These are phyloP conservation scores for Lepidochitona cinerea DNA, from an alignment of 2,888 invertebrate species.

Conservation along the genomic window DNA sequence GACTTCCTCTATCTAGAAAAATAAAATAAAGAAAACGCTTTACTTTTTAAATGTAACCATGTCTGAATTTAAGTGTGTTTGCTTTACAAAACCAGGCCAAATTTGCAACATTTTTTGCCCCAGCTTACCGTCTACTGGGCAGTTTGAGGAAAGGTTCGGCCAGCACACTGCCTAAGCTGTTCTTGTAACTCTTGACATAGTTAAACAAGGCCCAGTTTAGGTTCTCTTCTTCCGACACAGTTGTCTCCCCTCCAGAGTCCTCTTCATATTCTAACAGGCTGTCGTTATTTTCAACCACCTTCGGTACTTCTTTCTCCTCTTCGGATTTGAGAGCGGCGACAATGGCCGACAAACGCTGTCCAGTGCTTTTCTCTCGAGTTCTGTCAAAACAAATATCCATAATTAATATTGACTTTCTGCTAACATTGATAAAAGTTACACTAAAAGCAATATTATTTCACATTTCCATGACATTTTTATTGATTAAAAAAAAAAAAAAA, in stretches of 20 bases:
- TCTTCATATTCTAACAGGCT: slow-evolving; percentile 57
- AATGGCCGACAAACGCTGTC: slow-evolving; percentile 52
- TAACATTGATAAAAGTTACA: too few species aligned
- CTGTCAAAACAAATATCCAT: too few species aligned
- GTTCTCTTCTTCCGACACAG: slow-evolving; percentile 69
- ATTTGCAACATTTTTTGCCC: too few species aligned
- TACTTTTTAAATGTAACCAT: background rate
- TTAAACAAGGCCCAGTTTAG: slow-evolving; percentile 89
- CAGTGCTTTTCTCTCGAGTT: slow-evolving; percentile 32
- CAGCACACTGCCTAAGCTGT: slow-evolving; percentile 79
- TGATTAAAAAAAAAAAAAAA: too few species aligned
- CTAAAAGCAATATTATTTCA: too few species aligned
- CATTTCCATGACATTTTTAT: too few species aligned
- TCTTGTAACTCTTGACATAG: slow-evolving; percentile 76
- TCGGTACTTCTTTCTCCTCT: slow-evolving; percentile 32
- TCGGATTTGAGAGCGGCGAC: slow-evolving; percentile 53
- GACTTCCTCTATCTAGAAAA: too few species aligned
- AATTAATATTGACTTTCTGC: too few species aligned
- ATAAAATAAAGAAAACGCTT: background rate
- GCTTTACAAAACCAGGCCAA: too few species aligned
- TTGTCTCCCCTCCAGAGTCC: slow-evolving; percentile 71
- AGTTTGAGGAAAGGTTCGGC: slow-evolving; percentile 94
- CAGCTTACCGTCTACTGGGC: slow-evolving; percentile 78
- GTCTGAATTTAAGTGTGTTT: too few species aligned
- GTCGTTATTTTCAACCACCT: background rate